Conservation (phyloP, 2,888 invertebrate genomes). For the Pollenia labialis region DNA sequence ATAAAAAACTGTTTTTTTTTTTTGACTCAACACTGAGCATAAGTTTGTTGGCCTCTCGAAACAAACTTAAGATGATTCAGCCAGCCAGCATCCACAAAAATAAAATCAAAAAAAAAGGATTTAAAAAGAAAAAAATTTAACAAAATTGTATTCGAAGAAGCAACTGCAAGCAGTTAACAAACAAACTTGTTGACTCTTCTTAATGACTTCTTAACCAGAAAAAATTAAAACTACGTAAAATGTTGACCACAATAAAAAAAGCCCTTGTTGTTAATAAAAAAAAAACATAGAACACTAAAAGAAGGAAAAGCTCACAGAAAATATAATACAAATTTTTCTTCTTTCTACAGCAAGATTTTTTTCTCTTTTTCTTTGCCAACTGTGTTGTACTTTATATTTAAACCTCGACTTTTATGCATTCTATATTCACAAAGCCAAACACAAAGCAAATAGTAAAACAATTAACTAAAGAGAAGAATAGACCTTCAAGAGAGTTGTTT, state of each 20-base stretch:
- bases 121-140: not conserved
- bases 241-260: conserved; percentile 50
- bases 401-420: too few species aligned
- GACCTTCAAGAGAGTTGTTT: conserved; percentile 21
- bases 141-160: conserved; percentile 8
- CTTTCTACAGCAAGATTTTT: too few species aligned
- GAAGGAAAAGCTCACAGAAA: not conserved
- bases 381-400: too few species aligned
- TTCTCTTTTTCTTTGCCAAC: too few species aligned
- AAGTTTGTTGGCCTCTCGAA: conserved; percentile 6
- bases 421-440: not conserved
- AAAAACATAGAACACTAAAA: not conserved
- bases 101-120: not conserved
- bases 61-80: conserved; percentile 6
- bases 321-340: not conserved
- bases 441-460: not conserved
- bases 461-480: not conserved
- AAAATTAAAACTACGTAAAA: conserved; percentile 41
- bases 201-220: conserved; percentile 61
- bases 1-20: not conserved
- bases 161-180: conserved; percentile 32
- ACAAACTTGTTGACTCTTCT: conserved; percentile 66
- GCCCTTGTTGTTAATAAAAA: conserved; percentile 24
- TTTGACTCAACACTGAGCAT: conserved; percentile 20
- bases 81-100: not conserved